A percentile compares a stretch with the other conserved stretches of the same genome.
These are phyloP conservation scores for Eristalis tenax DNA, from an alignment of 2,888 invertebrate species.

Conservation along the genomic window DNA sequence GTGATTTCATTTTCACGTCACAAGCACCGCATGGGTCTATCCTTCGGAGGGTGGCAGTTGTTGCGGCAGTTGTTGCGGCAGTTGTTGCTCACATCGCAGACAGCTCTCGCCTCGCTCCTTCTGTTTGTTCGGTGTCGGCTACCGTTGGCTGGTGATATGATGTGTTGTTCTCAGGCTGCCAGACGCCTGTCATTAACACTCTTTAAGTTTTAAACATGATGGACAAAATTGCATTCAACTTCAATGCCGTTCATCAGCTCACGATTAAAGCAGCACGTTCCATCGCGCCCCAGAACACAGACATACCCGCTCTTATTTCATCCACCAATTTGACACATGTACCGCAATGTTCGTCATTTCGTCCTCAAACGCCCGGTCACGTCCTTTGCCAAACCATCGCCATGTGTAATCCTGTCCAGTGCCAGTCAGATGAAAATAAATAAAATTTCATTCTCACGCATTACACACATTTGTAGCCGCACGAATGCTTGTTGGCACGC, in stretches of 20 bases:
- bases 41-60: too few species aligned
- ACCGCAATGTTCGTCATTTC: not conserved
- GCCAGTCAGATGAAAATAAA: conserved; percentile 33
- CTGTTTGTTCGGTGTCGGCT: too few species aligned
- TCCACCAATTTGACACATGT: not conserved
- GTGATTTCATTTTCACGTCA: too few species aligned
- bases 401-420: conserved; percentile 2
- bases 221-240: too few species aligned
- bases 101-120: too few species aligned
- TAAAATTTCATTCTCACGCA: conserved; percentile 51
- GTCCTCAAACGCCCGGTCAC: not conserved
- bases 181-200: too few species aligned
- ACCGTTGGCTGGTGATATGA: too few species aligned
- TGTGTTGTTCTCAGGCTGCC: too few species aligned
- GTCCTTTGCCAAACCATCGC: not conserved
- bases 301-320: not conserved
- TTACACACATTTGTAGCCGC: conserved; percentile 21
- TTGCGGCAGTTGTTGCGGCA: too few species aligned
- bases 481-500: conserved; percentile 18
- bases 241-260: not conserved
- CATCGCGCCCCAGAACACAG: not conserved
- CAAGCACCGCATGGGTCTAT: too few species aligned
- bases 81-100: too few species aligned
- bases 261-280: not conserved
- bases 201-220: too few species aligned